Evolutionary conservation across 2,113 vertebrate species (phyloP).

Genomic region (Macaca nemestrina): DNA sequence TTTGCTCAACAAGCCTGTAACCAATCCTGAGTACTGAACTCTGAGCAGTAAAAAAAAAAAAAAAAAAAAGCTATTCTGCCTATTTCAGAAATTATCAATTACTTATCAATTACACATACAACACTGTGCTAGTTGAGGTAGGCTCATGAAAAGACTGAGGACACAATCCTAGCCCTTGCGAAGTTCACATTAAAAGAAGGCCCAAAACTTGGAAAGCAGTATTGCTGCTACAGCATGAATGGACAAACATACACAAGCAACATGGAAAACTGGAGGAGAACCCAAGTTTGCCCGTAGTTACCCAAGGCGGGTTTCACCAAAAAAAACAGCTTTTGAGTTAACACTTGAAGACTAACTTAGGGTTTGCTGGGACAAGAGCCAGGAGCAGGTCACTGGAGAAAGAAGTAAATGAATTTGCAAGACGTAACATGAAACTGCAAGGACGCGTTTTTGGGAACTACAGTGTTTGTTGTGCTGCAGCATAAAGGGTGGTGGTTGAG

Average conservation of each 20-base stretch:
- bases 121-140: background rate
- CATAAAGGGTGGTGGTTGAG: background rate
- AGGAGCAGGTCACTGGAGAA: conserved; percentile 33
- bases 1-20: background rate
- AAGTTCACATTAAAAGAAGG: background rate
- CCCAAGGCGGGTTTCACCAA: background rate
- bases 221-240: background rate
- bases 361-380: background rate
- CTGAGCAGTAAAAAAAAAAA: background rate
- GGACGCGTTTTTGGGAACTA: background rate
- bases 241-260: background rate
- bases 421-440: background rate
- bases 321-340: conserved; percentile 1
- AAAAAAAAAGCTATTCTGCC: background rate
- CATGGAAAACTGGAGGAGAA: background rate
- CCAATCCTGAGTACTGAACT: background rate
- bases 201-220: background rate
- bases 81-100: background rate
- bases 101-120: background rate
- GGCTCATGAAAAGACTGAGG: background rate
- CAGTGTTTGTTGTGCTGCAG: background rate
- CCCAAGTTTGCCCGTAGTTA: background rate
- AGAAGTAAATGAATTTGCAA: conserved; percentile 13
- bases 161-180: background rate
- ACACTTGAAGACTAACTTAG: background rate